Evolutionary conservation across 2,113 vertebrate species (phyloP).

Genomic region (Scolopax mira): DNA sequence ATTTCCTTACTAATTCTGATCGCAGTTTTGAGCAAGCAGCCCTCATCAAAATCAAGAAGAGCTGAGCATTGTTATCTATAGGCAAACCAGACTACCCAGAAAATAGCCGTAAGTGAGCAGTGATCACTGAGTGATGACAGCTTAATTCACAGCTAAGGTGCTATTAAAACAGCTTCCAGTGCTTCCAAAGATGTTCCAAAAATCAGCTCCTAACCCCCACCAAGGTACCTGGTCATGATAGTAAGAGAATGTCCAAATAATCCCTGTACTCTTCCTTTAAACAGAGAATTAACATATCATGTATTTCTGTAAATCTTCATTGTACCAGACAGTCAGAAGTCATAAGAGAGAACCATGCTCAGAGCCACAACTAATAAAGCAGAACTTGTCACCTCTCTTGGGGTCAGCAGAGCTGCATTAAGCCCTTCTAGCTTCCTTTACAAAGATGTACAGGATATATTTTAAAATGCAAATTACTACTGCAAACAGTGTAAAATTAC

Average conservation of each 20-base stretch:
- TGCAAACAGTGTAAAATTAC: not conserved
- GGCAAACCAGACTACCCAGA: slow-evolving; percentile 12
- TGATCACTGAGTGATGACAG: slow-evolving; percentile 3
- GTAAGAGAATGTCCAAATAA: slow-evolving; percentile 24
- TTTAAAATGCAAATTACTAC: not conserved
- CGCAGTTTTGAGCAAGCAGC: not conserved
- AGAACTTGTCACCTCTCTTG: slow-evolving; percentile 10
- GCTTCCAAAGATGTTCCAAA: slow-evolving; percentile 37
- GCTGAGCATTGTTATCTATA: not conserved
- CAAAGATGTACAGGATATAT: not conserved
- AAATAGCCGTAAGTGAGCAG: slow-evolving; percentile 7
- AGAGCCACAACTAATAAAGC: not conserved
- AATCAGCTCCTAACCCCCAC: not conserved
- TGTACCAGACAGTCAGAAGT: slow-evolving; percentile 38
- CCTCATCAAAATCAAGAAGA: not conserved
- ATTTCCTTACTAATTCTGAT: not conserved
- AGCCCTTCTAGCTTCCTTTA: not conserved
- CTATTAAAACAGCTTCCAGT: slow-evolving; percentile 20
- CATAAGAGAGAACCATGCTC: not conserved
- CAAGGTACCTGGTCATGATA: not conserved
- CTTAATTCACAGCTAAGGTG: slow-evolving; percentile 43
- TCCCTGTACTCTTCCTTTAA: slow-evolving; percentile 20
- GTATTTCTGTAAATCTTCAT: slow-evolving; percentile 47
- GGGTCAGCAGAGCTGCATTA: slow-evolving; percentile 19
- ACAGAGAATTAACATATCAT: slow-evolving; percentile 29